phyloP scores from a whole-genome alignment of 1,140 invertebrate genomes.

The Drosophila dunni region DNA sequence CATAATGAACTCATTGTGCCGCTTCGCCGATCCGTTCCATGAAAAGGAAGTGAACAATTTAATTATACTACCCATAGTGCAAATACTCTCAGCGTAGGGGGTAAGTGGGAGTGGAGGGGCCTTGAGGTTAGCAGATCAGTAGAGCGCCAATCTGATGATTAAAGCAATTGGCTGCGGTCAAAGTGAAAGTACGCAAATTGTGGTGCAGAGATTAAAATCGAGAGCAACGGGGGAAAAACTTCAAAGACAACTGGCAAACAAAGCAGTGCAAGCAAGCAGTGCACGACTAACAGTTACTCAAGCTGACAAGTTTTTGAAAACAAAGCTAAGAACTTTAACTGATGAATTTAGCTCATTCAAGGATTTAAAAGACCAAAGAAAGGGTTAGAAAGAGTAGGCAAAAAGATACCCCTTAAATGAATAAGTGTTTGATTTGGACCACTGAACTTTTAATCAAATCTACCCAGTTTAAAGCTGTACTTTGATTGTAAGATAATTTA shows the following conservation, averaged over 20 bases:
- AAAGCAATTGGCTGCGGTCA: conserved; percentile 56
- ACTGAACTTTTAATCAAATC: no score
- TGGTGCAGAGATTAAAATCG: conserved; percentile 22
- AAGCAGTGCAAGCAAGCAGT: conserved; percentile 18
- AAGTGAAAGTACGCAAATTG: conserved; percentile 68
- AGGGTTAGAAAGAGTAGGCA: no score
- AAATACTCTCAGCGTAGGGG: conserved; percentile 1
- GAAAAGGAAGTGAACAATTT: conserved; percentile 74
- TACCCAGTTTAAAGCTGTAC: no score
- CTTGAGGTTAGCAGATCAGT: conserved; percentile 68
- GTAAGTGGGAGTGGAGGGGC: background rate
- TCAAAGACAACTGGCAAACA: conserved; percentile 19
- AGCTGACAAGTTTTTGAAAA: background rate
- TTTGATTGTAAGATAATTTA: background rate
- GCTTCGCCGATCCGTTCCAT: conserved; percentile 28
- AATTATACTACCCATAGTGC: conserved; percentile 58
- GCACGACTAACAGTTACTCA: background rate
- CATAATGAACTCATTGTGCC: conserved; percentile 72
- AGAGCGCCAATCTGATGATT: conserved; percentile 43
- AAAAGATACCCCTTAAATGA: no score
- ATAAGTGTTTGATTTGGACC: no score
- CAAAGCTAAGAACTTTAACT: background rate
- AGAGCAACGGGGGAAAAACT: background rate
- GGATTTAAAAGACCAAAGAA: no score
- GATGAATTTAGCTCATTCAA: no score